Evolutionary conservation across 2,888 invertebrate species (phyloP).

Genomic region (Lasioglossum vierecki): DNA sequence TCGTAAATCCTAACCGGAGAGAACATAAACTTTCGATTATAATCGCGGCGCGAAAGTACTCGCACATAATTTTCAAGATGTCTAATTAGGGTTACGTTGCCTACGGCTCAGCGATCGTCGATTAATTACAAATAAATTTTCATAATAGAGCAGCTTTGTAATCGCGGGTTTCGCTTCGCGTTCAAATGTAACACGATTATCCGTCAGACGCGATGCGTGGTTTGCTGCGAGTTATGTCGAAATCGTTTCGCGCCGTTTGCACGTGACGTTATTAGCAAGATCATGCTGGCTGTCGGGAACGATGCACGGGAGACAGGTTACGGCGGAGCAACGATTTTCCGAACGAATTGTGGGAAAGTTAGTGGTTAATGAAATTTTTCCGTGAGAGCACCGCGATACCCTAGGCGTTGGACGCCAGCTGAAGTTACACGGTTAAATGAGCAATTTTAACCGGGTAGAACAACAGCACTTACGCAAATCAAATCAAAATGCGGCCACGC

Average conservation of each 20-base stretch:
- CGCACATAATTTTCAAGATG: neutral
- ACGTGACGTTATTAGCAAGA: conserved; percentile 10
- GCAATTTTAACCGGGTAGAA: conserved; percentile 29
- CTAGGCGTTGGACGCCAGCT: neutral
- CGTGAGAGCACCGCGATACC: too few species aligned
- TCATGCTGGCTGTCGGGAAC: neutral
- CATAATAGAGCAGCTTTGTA: neutral
- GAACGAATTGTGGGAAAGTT: neutral
- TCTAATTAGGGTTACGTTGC: neutral
- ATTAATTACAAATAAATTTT: neutral
- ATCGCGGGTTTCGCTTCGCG: neutral
- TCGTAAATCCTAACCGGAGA: neutral
- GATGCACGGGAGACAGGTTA: too few species aligned
- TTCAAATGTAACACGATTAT: neutral
- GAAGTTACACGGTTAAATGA: conserved; percentile 16
- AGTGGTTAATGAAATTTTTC: neutral
- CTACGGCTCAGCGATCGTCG: too few species aligned
- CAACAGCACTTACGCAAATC: conserved; percentile 75
- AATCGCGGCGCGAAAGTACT: neutral
- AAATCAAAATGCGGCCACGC: conserved; percentile 68
- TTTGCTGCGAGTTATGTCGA: conserved; percentile 8
- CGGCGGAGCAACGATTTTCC: neutral
- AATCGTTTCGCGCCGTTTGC: conserved; percentile 15
- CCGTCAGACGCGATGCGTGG: conserved; percentile 16
- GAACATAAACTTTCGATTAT: neutral